These are phyloP conservation scores for Acromyrmex heyeri DNA, from an alignment of 1,140 invertebrate genomes.

Conservation along the genomic window DNA sequence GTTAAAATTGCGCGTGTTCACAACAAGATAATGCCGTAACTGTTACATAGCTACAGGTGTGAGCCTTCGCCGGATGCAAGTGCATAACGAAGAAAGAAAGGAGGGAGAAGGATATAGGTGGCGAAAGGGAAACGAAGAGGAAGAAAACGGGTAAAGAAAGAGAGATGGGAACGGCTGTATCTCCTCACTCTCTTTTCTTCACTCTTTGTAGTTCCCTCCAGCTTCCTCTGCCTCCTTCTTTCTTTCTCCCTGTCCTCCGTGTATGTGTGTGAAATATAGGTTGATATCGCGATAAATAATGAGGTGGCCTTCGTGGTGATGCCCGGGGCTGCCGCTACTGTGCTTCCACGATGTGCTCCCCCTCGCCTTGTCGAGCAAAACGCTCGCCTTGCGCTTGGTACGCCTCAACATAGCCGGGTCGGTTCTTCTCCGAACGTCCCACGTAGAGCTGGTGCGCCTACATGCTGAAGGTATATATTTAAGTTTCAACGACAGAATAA, in stretches of 20 bases:
- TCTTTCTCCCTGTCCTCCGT: slow-evolving; percentile 14
- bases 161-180: slow-evolving; percentile 49
- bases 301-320: slow-evolving; percentile 83
- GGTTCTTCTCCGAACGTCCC: slow-evolving; percentile 31
- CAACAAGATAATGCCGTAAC: slow-evolving; percentile 26
- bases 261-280: slow-evolving; percentile 83
- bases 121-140: slow-evolving; percentile 37
- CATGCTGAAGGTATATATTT: slow-evolving; percentile 50
- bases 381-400: slow-evolving; percentile 65
- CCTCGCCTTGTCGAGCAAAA: slow-evolving; percentile 65
- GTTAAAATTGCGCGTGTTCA: neutral
- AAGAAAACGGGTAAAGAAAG: slow-evolving; percentile 52
- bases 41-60: slow-evolving; percentile 58
- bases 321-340: slow-evolving; percentile 84
- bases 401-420: slow-evolving; percentile 57
- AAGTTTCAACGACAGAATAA: slow-evolving; percentile 39
- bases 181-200: slow-evolving; percentile 16
- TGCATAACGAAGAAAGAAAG: slow-evolving; percentile 31
- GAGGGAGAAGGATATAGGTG: slow-evolving; percentile 33
- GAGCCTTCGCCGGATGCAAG: slow-evolving; percentile 43
- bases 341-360: slow-evolving; percentile 74
- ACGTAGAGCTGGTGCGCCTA: slow-evolving; percentile 67
- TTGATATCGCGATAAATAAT: slow-evolving; percentile 86
- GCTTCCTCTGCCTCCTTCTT: slow-evolving; percentile 4
- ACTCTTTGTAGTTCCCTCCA: neutral